Evolutionary conservation across 2,888 invertebrate species (phyloP).

Genomic region (Thalpophila matura): DNA sequence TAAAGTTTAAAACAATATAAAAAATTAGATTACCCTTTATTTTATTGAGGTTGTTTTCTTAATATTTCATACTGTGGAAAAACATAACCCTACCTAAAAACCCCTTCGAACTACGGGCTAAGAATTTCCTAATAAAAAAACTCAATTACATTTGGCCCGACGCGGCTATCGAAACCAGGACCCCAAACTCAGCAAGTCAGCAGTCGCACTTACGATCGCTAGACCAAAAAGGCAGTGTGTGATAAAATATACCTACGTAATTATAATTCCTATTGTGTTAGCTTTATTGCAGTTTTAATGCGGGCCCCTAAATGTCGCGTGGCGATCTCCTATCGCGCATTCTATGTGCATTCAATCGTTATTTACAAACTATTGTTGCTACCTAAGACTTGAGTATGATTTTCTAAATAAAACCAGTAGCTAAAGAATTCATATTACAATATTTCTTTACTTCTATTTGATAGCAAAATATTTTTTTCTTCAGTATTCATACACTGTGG

Average conservation of each 20-base stretch:
- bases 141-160: no score
- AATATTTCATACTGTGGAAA: no score
- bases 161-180: no score
- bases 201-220: no score
- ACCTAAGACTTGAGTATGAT: not conserved
- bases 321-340: constrained; percentile 18
- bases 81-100: no score
- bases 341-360: constrained; percentile 13
- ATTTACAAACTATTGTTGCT: not conserved
- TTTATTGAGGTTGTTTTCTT: constrained; percentile 19
- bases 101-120: no score
- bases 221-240: no score
- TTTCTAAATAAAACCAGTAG: not conserved
- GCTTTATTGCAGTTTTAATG: constrained; percentile 45
- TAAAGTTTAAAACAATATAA: constrained; percentile 33
- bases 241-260: not conserved
- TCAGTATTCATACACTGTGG: not conserved
- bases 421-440: no score
- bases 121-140: no score
- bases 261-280: constrained; percentile 37
- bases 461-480: not conserved
- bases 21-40: constrained; percentile 1
- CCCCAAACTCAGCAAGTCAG: no score
- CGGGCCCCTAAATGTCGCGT: constrained; percentile 48
- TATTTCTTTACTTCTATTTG: no score